Percentiles rank a stretch among this genome's conserved stretches.
These are phyloP conservation scores for Platyura marginata DNA, from an alignment of 1,140 invertebrate genomes.

Conservation along the genomic window DNA sequence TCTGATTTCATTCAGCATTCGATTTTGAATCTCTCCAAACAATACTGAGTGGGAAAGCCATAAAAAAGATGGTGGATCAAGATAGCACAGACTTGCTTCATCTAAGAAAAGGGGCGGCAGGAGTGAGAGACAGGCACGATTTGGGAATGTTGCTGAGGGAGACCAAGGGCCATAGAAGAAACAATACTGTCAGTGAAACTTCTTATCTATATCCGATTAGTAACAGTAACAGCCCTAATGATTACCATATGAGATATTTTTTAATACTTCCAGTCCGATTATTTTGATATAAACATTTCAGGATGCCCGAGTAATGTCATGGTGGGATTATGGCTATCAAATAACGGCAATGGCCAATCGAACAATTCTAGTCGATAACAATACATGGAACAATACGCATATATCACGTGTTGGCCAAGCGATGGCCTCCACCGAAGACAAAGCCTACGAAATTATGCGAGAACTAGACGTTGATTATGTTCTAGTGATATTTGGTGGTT, in stretches of 20 bases:
- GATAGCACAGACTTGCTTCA: no score
- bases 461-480: slow-evolving; percentile 97
- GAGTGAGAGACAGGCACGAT: no score
- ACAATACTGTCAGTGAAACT: no score
- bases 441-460: slow-evolving; percentile 93
- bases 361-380: slow-evolving; percentile 97
- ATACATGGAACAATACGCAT: slow-evolving; percentile 99
- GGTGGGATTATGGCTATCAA: slow-evolving; percentile 99
- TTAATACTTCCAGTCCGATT: neutral
- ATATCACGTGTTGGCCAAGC: slow-evolving; percentile 93
- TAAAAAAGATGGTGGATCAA: no score
- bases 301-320: slow-evolving; percentile 95
- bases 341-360: slow-evolving; percentile 98
- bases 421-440: slow-evolving; percentile 91
- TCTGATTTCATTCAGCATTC: no score
- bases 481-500: slow-evolving; percentile 91
- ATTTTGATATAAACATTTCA: slow-evolving; percentile 14
- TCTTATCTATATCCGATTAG: no score
- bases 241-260: neutral
- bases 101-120: no score
- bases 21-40: no score
- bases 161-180: no score
- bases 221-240: neutral
- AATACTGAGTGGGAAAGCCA: no score
- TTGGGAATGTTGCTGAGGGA: no score